phyloP scores from a whole-genome alignment of 2,888 invertebrate genomes.

The Folsomia candida region DNA sequence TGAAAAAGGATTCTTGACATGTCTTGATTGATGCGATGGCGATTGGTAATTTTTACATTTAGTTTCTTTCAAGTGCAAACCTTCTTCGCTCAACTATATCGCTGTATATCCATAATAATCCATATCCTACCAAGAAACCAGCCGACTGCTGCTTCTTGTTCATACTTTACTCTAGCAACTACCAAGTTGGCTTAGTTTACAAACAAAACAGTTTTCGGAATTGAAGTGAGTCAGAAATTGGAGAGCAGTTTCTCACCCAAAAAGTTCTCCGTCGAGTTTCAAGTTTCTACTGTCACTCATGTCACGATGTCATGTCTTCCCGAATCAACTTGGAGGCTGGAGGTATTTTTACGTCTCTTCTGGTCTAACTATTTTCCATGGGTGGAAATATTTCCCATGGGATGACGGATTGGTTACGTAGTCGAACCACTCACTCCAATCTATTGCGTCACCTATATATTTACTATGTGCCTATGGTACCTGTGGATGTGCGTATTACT shows the following conservation, averaged over 20 bases:
- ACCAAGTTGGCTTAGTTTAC: not conserved
- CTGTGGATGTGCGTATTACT: too few species aligned
- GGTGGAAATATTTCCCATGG: too few species aligned
- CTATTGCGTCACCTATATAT: too few species aligned
- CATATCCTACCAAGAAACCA: not conserved
- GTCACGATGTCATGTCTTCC: too few species aligned
- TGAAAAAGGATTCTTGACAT: conserved; percentile 28
- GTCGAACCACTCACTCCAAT: too few species aligned
- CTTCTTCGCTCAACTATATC: not conserved
- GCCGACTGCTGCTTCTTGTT: not conserved
- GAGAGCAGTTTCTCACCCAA: not conserved
- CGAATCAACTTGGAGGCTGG: too few species aligned
- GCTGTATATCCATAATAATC: not conserved
- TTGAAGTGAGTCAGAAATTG: not conserved
- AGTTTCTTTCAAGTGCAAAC: not conserved
- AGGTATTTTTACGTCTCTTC: too few species aligned
- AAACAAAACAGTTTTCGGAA: not conserved
- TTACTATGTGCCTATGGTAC: too few species aligned
- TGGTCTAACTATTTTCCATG: too few species aligned
- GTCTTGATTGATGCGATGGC: conserved; percentile 29
- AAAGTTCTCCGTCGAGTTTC: not conserved
- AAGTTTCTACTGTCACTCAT: not conserved
- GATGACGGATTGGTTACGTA: too few species aligned
- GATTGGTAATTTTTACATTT: conserved; percentile 20
- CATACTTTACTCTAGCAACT: not conserved